Conservation (phyloP, 2,888 invertebrate genomes). For the Polydrusus pterygomalis region DNA sequence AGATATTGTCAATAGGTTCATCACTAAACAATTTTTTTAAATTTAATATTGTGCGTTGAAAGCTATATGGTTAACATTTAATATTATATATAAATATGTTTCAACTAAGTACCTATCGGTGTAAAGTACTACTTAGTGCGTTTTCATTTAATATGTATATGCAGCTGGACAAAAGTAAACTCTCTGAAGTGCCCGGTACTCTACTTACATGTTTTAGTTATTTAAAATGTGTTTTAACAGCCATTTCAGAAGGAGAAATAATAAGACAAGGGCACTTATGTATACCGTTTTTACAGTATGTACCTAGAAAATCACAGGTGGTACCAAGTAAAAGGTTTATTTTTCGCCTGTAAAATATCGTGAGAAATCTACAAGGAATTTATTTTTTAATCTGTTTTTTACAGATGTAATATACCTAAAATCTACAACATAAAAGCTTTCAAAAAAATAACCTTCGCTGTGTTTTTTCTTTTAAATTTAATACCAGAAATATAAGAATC, state of each 20-base stretch:
- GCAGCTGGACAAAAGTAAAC: conserved; percentile 46
- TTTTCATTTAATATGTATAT: conserved; percentile 22
- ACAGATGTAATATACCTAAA: too few relatives aligned
- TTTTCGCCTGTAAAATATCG: not conserved
- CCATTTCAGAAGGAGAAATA: not conserved
- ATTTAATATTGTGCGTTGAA: too few relatives aligned
- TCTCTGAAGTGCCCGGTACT: conserved; percentile 22
- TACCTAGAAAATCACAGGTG: conserved; percentile 19
- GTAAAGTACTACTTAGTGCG: not conserved
- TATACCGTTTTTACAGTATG: conserved; percentile 3
- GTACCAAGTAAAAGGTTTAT: not conserved
- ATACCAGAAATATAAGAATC: not conserved
- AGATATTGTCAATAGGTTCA: too few relatives aligned
- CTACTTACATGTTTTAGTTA: conserved; percentile 12
- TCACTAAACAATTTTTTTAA: too few relatives aligned
- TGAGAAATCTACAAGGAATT: too few relatives aligned
- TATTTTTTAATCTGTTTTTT: too few relatives aligned
- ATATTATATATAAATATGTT: too few relatives aligned
- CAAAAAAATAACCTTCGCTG: not conserved
- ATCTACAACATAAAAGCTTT: not conserved
- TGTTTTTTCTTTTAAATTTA: too few relatives aligned
- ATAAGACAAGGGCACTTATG: not conserved
- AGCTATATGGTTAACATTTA: conserved; percentile 5
- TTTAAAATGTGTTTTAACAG: conserved; percentile 36
- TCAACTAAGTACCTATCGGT: too few relatives aligned